Conservation (phyloP, 1,140 invertebrate genomes). For the Drosophila tristis region DNA sequence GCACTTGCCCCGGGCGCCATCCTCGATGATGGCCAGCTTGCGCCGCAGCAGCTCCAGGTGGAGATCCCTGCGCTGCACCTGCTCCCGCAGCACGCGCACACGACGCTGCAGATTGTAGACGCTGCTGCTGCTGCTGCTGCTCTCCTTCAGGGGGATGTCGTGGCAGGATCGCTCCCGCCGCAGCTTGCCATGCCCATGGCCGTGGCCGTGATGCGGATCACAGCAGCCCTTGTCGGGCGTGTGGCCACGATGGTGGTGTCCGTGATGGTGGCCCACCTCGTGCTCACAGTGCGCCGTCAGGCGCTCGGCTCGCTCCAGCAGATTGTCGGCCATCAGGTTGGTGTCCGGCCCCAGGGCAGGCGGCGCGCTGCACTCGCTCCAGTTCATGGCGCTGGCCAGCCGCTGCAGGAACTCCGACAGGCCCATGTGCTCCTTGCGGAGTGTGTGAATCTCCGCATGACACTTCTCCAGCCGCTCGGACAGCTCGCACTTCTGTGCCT, state of each 20-base stretch:
- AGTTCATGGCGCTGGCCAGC: slow-evolving; percentile 86
- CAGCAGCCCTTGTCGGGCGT: slow-evolving; percentile 67
- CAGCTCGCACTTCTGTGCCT: slow-evolving; percentile 88
- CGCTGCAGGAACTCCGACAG: slow-evolving; percentile 86
- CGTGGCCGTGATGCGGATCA: slow-evolving; percentile 55
- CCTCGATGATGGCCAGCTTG: slow-evolving; percentile 93
- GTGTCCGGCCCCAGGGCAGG: slow-evolving; percentile 89
- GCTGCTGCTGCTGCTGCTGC: slow-evolving; percentile 91
- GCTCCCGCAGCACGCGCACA: slow-evolving; percentile 92
- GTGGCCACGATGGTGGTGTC: slow-evolving; percentile 52
- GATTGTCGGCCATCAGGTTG: slow-evolving; percentile 91
- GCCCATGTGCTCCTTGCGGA: slow-evolving; percentile 78
- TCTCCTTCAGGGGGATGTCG: slow-evolving; percentile 88
- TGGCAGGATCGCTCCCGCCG: slow-evolving; percentile 90
- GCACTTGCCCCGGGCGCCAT: slow-evolving; percentile 88
- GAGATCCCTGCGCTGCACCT: slow-evolving; percentile 94
- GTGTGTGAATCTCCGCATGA: slow-evolving; percentile 88
- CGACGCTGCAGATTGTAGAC: slow-evolving; percentile 93
- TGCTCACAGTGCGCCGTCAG: slow-evolving; percentile 88
- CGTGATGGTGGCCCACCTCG: slow-evolving; percentile 33
- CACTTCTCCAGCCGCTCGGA: slow-evolving; percentile 89
- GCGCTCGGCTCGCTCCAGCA: slow-evolving; percentile 91
- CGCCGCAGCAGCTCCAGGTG: slow-evolving; percentile 94
- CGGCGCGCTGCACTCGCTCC: slow-evolving; percentile 75
- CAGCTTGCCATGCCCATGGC: slow-evolving; percentile 84